A percentile compares a stretch with the other conserved stretches of the same genome.
Conservation (phyloP, 2,113 vertebrate species). For the Phylloscopus trochiloides region DNA sequence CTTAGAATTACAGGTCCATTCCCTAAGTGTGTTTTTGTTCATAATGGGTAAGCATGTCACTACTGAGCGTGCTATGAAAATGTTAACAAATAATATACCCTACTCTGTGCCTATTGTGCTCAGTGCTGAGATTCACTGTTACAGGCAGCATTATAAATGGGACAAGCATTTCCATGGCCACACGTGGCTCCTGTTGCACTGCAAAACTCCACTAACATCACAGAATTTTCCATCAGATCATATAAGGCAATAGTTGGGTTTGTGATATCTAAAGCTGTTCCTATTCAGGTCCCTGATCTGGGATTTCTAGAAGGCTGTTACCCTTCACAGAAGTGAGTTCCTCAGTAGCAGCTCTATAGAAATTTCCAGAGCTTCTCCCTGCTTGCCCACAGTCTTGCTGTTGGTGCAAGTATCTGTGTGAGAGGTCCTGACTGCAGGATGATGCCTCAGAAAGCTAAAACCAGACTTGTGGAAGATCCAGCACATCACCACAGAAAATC, state of each 20-base stretch:
- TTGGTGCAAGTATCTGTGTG: neutral
- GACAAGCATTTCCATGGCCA: neutral
- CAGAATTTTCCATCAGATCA: neutral
- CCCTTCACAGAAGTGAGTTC: neutral
- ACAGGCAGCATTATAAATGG: neutral
- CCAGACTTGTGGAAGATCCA: neutral
- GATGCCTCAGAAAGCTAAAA: neutral
- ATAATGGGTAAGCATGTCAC: neutral
- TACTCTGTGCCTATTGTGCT: rapidly evolving
- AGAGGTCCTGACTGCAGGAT: neutral
- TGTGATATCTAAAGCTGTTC: neutral
- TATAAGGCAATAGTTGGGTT: neutral
- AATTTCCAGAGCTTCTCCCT: neutral
- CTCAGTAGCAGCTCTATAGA: neutral
- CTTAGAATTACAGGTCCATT: neutral
- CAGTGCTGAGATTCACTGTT: neutral
- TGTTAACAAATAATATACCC: neutral
- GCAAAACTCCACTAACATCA: neutral
- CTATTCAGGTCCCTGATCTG: neutral
- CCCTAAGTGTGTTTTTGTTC: neutral
- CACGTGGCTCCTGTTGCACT: neutral
- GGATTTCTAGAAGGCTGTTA: neutral
- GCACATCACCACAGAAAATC: neutral
- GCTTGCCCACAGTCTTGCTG: neutral
- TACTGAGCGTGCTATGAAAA: neutral